Evolutionary conservation across 1,140 invertebrate species (phyloP), one percentile per base, ranked within the genome.

Genomic region (Drosophila tropicalis): DNA sequence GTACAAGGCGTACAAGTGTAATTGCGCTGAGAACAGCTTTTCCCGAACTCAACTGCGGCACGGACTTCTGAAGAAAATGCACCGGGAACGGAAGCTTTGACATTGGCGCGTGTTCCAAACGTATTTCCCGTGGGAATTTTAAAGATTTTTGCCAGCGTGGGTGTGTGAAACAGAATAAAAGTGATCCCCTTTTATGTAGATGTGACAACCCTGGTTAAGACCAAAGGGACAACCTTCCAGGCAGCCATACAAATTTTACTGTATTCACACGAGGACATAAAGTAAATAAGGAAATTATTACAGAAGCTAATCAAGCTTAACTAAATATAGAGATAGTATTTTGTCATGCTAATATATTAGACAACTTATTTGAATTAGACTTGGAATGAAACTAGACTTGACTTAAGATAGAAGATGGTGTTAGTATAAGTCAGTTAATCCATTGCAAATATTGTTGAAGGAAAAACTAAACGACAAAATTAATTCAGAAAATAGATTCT

Each of bases 91-190:
- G 19, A 60, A 47, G 77, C 56, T 55, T 57, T 64, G 60, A 25
- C 22, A 65, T 44, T 54, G 72, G 58, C 67, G 47, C 78, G 78
- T 76, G 81, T 74, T 25, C 70, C 51, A 64, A 36, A 55, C 51
- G 70, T 41, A 70, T 72, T 84, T 85, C 81, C 83, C 81, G 83
- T 85, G 81, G 83, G 82, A 85, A 85, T 75, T 39, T 13, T 32
- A 34, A 55, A 70, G 17, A 65, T 79, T 76, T 29, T 80, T 63
- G 25, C 47, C 55, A 63, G 36, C 70, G 74, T 86, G 82, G 82
- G 79, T 66, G 81, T 85, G 81, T 79, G 83, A 86, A 74, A 19
- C 17, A 51, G 17, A 55, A 39, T 64, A 67, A 57, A 62, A 69
- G 58, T 62, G 47, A 51, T 51, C 44, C 19, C 36, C 17, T 58